A percentile compares a stretch with the other conserved stretches of the same genome.
These are phyloP conservation scores for Cryptoblepharus egeriae DNA, from an alignment of 2,797 vertebrate genomes.

Conservation along the genomic window DNA sequence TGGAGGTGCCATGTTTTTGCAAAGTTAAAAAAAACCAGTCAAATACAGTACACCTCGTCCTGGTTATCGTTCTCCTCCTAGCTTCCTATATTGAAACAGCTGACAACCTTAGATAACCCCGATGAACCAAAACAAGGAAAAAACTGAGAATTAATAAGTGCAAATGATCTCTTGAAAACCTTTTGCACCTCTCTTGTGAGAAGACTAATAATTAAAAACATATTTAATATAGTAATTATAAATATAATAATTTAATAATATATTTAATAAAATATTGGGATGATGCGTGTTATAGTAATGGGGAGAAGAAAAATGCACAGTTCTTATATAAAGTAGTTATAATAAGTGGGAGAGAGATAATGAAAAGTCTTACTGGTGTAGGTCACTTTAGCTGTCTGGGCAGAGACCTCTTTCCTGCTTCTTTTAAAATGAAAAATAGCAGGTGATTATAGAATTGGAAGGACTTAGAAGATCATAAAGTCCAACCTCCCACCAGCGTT, in stretches of 20 bases:
- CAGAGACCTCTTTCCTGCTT: background rate
- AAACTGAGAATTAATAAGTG: background rate
- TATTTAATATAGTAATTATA: too few species aligned
- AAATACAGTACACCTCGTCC: background rate
- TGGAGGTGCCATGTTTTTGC: background rate
- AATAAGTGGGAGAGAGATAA: background rate
- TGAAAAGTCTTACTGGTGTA: background rate
- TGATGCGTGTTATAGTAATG: background rate
- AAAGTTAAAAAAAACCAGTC: background rate
- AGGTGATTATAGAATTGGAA: too few species aligned
- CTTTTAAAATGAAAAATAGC: background rate
- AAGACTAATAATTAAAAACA: background rate
- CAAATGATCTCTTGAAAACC: background rate
- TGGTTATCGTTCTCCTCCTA: slow-evolving; percentile 7
- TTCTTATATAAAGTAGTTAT: background rate
- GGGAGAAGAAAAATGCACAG: background rate
- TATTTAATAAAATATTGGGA: background rate
- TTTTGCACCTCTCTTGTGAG: accelerated
- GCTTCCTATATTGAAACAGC: slow-evolving; percentile 14
- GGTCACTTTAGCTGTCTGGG: background rate
- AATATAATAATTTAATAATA: too few species aligned
- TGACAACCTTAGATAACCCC: slow-evolving; percentile 5
- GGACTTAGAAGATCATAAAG: too few species aligned
- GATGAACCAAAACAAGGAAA: background rate
- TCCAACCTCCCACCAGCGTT: too few species aligned